phyloP scores from a whole-genome alignment of 2,113 vertebrate species.

The Stegastes partitus region DNA sequence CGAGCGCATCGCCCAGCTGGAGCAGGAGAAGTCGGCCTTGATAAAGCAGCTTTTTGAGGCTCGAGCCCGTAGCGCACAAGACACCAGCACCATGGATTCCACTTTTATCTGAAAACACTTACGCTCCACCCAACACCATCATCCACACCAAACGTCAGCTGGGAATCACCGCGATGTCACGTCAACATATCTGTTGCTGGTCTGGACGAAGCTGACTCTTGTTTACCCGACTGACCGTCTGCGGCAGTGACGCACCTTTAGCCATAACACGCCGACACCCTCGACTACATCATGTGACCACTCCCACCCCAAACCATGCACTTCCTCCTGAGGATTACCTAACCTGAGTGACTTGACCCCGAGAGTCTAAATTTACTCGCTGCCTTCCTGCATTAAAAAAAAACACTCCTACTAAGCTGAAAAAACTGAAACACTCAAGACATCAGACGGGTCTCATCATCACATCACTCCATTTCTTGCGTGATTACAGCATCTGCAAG shows the following conservation, averaged over 20 bases:
- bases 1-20: slow-evolving; percentile 93
- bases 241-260: slow-evolving; percentile 65
- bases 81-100: slow-evolving; percentile 91
- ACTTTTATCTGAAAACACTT: slow-evolving; percentile 89
- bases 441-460: slow-evolving; percentile 15
- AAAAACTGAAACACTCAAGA: slow-evolving; percentile 18
- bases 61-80: slow-evolving; percentile 85
- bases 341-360: neutral
- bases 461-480: slow-evolving; percentile 33
- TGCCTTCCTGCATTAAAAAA: slow-evolving; percentile 13
- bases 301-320: slow-evolving; percentile 47
- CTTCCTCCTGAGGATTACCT: slow-evolving; percentile 30
- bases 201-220: slow-evolving; percentile 31
- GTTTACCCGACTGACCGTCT: slow-evolving; percentile 57
- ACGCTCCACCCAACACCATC: slow-evolving; percentile 7
- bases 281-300: slow-evolving; percentile 37
- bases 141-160: neutral
- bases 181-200: slow-evolving; percentile 3
- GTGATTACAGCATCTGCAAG: slow-evolving; percentile 23
- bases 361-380: slow-evolving; percentile 10
- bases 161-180: neutral
- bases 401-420: slow-evolving; percentile 23
- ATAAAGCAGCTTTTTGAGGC: slow-evolving; percentile 98
- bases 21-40: slow-evolving; percentile 95
- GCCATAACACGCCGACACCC: slow-evolving; percentile 16